A percentile compares a stretch with the other conserved stretches of the same genome.
phyloP scores from a whole-genome alignment of 2,113 vertebrate genomes.

The Elanus axillaris region DNA sequence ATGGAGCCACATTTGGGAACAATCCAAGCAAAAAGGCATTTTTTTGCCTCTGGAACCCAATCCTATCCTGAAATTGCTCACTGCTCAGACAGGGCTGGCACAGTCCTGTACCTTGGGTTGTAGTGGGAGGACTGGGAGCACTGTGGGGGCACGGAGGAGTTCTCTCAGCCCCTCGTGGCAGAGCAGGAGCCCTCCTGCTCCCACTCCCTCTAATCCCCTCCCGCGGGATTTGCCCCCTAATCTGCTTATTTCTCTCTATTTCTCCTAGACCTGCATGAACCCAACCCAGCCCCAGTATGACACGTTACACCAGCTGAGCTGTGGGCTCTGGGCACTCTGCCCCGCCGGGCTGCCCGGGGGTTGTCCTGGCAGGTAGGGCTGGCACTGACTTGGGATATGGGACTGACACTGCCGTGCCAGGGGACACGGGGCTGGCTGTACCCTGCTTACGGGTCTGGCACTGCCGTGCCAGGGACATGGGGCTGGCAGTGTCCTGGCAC shows the following conservation, averaged over 20 bases:
- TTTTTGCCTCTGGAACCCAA: accelerated
- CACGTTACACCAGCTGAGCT: not conserved
- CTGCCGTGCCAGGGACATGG: too few species aligned
- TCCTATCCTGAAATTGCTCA: not conserved
- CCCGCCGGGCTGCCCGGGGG: accelerated
- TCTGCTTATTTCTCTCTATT: slow-evolving; percentile 64
- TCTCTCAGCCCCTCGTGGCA: not conserved
- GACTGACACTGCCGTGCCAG: not conserved
- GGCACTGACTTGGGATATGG: not conserved
- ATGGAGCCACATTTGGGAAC: not conserved
- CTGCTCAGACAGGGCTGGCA: accelerated
- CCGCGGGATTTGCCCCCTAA: slow-evolving; percentile 15
- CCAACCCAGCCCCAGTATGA: not conserved
- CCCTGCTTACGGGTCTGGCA: not conserved
- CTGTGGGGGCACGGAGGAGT: not conserved
- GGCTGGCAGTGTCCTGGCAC: not conserved
- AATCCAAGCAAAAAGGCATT: not conserved
- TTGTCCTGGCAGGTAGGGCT: not conserved
- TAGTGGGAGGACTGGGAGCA: not conserved
- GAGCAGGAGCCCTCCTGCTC: not conserved
- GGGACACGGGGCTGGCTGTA: not conserved
- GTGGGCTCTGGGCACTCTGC: not conserved
- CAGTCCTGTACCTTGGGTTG: too few species aligned
- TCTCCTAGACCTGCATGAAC: not conserved
- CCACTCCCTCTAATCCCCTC: not conserved